Evolutionary conservation across 2,888 invertebrate species (phyloP).

Genomic region (Cheilosia urbana): DNA sequence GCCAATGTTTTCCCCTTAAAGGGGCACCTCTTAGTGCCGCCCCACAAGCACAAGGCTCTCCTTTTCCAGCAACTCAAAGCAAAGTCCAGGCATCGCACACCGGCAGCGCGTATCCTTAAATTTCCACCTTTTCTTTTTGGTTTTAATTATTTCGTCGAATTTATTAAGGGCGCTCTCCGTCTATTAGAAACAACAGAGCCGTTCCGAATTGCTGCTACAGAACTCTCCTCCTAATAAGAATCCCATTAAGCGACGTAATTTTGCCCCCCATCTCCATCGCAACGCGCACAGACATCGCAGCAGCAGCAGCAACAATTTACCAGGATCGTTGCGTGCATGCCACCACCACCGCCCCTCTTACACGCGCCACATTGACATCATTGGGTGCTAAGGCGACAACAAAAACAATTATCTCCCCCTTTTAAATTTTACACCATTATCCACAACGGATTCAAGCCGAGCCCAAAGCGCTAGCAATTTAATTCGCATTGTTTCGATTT

Average conservation of each 20-base stretch:
- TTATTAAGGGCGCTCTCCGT: slow-evolving; percentile 44
- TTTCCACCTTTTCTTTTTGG: not conserved
- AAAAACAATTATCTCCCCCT: slow-evolving; percentile 76
- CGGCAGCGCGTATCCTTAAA: not conserved
- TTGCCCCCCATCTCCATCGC: slow-evolving; percentile 35
- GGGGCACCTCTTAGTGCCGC: no score
- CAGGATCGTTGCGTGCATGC: slow-evolving; percentile 45
- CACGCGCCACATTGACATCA: slow-evolving; percentile 74
- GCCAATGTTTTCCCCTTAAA: no score
- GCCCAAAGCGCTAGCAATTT: slow-evolving; percentile 63
- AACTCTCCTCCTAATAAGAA: slow-evolving; percentile 64
- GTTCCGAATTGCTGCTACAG: slow-evolving; percentile 60
- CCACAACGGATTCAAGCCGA: slow-evolving; percentile 32
- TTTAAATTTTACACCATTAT: slow-evolving; percentile 64
- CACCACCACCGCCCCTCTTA: slow-evolving; percentile 5
- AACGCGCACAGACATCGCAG: slow-evolving; percentile 6
- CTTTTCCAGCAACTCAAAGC: not conserved
- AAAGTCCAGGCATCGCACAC: not conserved
- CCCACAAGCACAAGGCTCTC: no score
- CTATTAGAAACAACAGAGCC: slow-evolving; percentile 16
- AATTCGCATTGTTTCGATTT: slow-evolving; percentile 75
- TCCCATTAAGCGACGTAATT: slow-evolving; percentile 73
- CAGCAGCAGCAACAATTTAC: slow-evolving; percentile 68
- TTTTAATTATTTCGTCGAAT: slow-evolving; percentile 66
- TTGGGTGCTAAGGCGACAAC: slow-evolving; percentile 76